Evolutionary conservation across 2,888 invertebrate genomes (phyloP).

Genomic region (Ligdia adustata): DNA sequence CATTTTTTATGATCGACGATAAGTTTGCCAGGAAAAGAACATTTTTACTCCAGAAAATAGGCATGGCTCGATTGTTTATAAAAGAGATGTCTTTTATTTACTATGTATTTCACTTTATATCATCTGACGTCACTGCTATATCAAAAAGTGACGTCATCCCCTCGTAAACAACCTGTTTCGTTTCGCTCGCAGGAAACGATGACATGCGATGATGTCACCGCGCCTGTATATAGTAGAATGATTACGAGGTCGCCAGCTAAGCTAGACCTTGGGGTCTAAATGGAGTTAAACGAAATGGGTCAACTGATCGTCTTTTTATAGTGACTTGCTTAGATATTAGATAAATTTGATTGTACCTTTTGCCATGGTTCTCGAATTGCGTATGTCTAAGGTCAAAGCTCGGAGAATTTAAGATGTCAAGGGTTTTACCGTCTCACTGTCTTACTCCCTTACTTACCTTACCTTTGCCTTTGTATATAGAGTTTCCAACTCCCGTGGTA

Average conservation of each 20-base stretch:
- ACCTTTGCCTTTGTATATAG: background rate
- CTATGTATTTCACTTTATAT: too few species aligned
- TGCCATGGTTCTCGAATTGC: background rate
- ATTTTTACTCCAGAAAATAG: too few species aligned
- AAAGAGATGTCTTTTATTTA: too few species aligned
- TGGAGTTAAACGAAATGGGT: slow-evolving; percentile 17
- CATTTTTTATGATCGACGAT: too few species aligned
- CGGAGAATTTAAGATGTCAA: too few species aligned
- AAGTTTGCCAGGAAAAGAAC: too few species aligned
- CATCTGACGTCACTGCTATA: too few species aligned
- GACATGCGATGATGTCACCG: slow-evolving; percentile 30
- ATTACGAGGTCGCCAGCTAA: slow-evolving; percentile 34
- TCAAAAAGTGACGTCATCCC: slow-evolving; percentile 34
- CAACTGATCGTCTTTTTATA: slow-evolving; percentile 11
- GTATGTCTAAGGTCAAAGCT: background rate
- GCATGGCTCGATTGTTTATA: too few species aligned
- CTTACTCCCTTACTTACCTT: too few species aligned
- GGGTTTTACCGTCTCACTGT: too few species aligned
- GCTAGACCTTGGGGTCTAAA: slow-evolving; percentile 30
- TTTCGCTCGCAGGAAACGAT: slow-evolving; percentile 28
- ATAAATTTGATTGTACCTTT: background rate
- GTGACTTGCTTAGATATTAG: background rate
- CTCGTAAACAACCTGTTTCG: slow-evolving; percentile 26
- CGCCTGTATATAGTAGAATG: slow-evolving; percentile 25
- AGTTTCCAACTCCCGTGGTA: background rate